Base-by-base conservation (phyloP, 1,140 invertebrate genomes). In the Drosophila takahashii region DNA sequence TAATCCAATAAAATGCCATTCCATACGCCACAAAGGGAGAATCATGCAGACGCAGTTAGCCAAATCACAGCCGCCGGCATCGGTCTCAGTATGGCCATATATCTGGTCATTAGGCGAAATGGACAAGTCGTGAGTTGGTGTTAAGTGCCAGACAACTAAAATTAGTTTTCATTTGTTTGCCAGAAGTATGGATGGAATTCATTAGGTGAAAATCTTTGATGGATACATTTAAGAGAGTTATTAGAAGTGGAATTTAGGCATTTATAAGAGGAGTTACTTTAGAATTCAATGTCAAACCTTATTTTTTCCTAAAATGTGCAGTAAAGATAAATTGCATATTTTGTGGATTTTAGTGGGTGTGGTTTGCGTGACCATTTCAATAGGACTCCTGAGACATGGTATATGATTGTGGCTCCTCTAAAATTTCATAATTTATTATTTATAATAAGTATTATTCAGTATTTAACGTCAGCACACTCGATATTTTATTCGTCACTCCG, bases 51-150 rank as follows among this genome's bases (percentile, higher is more conserved):
- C 37, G 54, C 27, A 41, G 26, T 59, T 22, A 32, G 41, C 39
- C 18, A 27, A 29, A 22, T 61, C 36, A 34, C 62, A 57, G 53
- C 39, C 53, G 11, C 32, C n/a, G 26, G 57, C 45, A 37, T 9
- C n/a, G 18, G 18, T 32, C 26, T 32, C 26, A 36, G 42, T 54
- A 53, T 37, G 51, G 48, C 39, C 58, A 74, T 69, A 83, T 83
- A 81, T 79, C 62, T 64, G 64, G 41, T 72, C 61, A 83, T 83
- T 83, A 83, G 70, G 9, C 57, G 67, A 71, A 83, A 85, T 84
- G 81, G 81, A 54, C 57, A 84, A 84, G 81, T 84, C 81, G 81
- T 84, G 81, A 77, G 71, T 60, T 47, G 81, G 77, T 77, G 81
- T 69, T 85, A 77, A 84, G 54, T 80, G 61, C 53, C 64, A 69